phyloP scores from a whole-genome alignment of 2,113 vertebrate species.

The Morphnarchus princeps region DNA sequence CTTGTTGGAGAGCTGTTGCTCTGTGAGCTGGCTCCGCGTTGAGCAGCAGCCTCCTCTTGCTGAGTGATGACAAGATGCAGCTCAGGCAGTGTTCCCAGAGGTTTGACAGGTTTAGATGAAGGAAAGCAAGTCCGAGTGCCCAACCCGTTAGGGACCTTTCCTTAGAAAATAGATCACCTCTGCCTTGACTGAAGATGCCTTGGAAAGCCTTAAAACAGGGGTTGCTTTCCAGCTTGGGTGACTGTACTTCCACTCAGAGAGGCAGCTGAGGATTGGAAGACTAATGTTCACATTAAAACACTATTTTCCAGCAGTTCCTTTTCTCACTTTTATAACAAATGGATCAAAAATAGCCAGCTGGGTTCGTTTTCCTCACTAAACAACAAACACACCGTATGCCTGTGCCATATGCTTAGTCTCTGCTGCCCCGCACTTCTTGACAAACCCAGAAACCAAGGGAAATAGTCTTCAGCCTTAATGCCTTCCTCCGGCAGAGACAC shows the following conservation, averaged over 20 bases:
- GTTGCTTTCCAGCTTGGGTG: background rate
- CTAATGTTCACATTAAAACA: background rate
- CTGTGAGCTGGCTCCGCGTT: fast-evolving
- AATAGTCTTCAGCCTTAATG: background rate
- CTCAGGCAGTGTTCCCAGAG: background rate
- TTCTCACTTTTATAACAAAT: background rate
- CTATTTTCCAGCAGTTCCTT: background rate
- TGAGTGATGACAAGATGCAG: background rate
- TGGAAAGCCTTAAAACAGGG: background rate
- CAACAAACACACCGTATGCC: background rate
- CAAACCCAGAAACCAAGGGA: background rate
- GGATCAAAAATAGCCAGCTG: background rate
- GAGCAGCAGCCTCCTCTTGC: background rate
- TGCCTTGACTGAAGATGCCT: background rate
- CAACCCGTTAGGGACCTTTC: background rate
- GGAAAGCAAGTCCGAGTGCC: background rate
- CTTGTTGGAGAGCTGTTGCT: fast-evolving
- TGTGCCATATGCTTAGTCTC: background rate
- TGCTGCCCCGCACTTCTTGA: background rate
- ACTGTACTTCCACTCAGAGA: background rate
- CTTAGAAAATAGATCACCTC: background rate
- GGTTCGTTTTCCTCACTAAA: background rate
- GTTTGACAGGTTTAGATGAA: background rate
- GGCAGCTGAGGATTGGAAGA: background rate
- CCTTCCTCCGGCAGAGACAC: background rate